phyloP scores from a whole-genome alignment of 2,113 vertebrate genomes.

The Rhynchomys soricoides region DNA sequence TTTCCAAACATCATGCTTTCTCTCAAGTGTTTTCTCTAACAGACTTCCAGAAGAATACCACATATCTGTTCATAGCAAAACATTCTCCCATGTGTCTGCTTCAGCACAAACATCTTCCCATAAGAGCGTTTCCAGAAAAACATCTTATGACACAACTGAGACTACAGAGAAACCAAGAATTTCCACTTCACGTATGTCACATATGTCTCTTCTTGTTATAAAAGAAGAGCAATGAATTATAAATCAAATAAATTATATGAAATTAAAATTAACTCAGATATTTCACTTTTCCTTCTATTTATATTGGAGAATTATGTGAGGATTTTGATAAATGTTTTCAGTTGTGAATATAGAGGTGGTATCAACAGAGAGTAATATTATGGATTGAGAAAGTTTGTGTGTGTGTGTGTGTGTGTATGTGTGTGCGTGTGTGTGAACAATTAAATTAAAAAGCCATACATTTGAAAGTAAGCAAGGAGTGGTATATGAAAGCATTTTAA shows the following conservation, averaged over 20 bases:
- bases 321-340: not conserved
- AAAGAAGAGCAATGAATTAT: not conserved
- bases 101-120: too few relatives aligned
- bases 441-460: not conserved
- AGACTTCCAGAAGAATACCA: too few relatives aligned
- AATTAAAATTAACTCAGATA: not conserved
- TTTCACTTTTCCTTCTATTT: not conserved
- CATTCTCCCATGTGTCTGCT: too few relatives aligned
- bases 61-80: too few relatives aligned
- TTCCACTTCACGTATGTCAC: not conserved
- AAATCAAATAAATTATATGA: too few relatives aligned
- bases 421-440: not conserved
- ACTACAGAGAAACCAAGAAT: too few relatives aligned
- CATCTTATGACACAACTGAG: too few relatives aligned
- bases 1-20: too few relatives aligned
- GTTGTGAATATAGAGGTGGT: not conserved
- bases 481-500: not conserved
- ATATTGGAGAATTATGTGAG: not conserved
- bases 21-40: too few relatives aligned
- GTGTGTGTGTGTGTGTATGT: too few relatives aligned
- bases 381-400: not conserved
- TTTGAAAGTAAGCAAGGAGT: not conserved
- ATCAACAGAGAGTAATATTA: not conserved
- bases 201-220: not conserved
- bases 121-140: too few relatives aligned